Percentiles rank a stretch among this genome's conserved stretches.
Evolutionary conservation across 2,888 invertebrate species (phyloP).

Genomic region (Drosophila affinis): DNA sequence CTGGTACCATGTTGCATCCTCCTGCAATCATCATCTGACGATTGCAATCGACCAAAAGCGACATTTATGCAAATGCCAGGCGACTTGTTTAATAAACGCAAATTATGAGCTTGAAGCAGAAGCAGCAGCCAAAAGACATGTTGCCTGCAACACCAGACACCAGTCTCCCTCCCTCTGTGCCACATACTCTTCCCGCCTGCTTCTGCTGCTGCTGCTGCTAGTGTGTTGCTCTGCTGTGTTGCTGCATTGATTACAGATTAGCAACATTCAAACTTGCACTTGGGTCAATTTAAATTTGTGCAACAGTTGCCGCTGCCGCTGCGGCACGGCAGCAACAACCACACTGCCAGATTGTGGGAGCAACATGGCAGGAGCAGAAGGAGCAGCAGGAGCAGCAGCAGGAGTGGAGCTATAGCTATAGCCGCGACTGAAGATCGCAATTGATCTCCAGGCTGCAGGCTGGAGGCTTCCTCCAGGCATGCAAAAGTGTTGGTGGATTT

Average conservation of each 20-base stretch:
- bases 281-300: slow-evolving; percentile 80
- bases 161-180: not conserved
- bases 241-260: slow-evolving; percentile 64
- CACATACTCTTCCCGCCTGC: not conserved
- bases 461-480: not conserved
- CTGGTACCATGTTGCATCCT: slow-evolving; percentile 25
- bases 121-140: slow-evolving; percentile 49
- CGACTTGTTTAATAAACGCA: slow-evolving; percentile 75
- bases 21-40: slow-evolving; percentile 26
- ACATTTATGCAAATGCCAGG: slow-evolving; percentile 70
- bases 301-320: slow-evolving; percentile 65
- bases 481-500: slow-evolving; percentile 11
- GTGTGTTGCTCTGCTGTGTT: not conserved
- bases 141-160: slow-evolving; percentile 49
- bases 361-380: slow-evolving; percentile 47
- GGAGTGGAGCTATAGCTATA: too few species aligned
- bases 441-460: slow-evolving; percentile 60
- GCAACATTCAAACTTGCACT: slow-evolving; percentile 78
- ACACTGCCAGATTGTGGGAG: slow-evolving; percentile 71
- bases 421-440: slow-evolving; percentile 62
- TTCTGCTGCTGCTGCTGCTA: not conserved
- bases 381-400: slow-evolving; percentile 14
- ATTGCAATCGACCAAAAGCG: slow-evolving; percentile 59
- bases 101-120: slow-evolving; percentile 62
- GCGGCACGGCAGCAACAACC: slow-evolving; percentile 55